phyloP scores from a whole-genome alignment of 2,888 invertebrate species.

The Boloria euphrosyne region DNA sequence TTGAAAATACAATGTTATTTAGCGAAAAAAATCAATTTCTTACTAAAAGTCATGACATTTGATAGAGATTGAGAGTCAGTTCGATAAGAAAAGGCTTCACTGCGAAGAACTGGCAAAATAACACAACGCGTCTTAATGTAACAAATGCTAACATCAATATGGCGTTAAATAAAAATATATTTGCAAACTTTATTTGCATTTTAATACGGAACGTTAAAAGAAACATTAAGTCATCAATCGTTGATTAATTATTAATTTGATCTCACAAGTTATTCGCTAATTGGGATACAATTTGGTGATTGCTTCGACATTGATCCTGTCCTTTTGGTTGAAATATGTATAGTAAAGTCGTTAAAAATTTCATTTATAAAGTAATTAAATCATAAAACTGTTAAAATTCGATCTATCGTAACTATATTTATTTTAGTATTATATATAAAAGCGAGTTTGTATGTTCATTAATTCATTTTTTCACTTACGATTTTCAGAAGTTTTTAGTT shows the following conservation, averaged over 20 bases:
- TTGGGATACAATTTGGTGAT: slow-evolving; percentile 4
- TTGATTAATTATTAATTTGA: slow-evolving; percentile 23
- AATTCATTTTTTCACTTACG: too few species aligned
- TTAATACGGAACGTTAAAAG: slow-evolving; percentile 17
- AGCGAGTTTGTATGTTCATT: too few species aligned
- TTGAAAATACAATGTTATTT: too few species aligned
- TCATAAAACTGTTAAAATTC: too few species aligned
- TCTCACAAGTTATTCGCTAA: not conserved
- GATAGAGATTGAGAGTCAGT: too few species aligned
- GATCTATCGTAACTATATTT: too few species aligned
- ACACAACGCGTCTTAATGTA: not conserved
- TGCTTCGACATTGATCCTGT: slow-evolving; percentile 10
- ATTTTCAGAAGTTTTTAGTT: too few species aligned
- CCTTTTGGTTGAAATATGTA: not conserved
- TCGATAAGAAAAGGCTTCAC: too few species aligned
- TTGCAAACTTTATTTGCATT: slow-evolving; percentile 22
- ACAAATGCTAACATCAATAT: not conserved
- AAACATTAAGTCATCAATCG: slow-evolving; percentile 14
- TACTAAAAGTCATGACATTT: too few species aligned
- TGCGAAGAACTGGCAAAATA: too few species aligned
- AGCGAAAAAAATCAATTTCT: too few species aligned
- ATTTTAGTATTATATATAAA: too few species aligned
- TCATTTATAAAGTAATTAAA: not conserved
- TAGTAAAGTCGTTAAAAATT: not conserved
- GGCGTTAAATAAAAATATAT: slow-evolving; percentile 1